Evolutionary conservation across 1,140 invertebrate genomes (phyloP), one percentile per base, ranked within the genome.

Genomic region (Luehdorfia chinensis): DNA sequence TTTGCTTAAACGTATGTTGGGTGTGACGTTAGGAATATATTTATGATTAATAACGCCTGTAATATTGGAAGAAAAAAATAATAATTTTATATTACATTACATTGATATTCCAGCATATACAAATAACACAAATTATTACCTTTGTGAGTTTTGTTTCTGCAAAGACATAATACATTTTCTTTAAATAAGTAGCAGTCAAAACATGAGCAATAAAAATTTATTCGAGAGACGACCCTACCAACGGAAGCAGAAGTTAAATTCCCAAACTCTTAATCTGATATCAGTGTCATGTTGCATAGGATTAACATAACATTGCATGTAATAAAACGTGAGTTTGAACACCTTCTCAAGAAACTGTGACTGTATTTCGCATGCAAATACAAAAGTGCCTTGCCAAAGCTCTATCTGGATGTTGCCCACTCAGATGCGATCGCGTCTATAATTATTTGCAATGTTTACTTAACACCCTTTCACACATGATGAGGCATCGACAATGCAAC

Each of bases 401-500:
- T 55, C 47, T 52, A 83, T 76, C 69, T 50, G 32, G 44, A 59
- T 60, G 50, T 61, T 48, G 53, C 54, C 52, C 51, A 55, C 59
- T 50, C 45, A 59, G 72, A 74, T 83, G 72, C 75, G 78, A 78
- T 86, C 77, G 74, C 72, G 70, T 81, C 84, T 78, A 81, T 87
- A 87, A 87, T 87, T 83, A 86, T 88, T 84, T 76, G 78, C 87
- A 88, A 87, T 88, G 87, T 88, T 88, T 88, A 88, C 84, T 88
- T 87, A 87, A 81, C 81, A 87, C 87, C 87, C 84, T 86, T 86
- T 88, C 76, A 79, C 84, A 81, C 80, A 81, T 88, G 84, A 88
- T 58, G 79, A 84, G 72, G 77, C 62, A 72, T 71, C 59, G 56
- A 87, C 77, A 87, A 87, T 63, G 57, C 51, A 34, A 48, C 31